Conservation (phyloP, 2,113 vertebrate genomes). For the Neofelis nebulosa region DNA sequence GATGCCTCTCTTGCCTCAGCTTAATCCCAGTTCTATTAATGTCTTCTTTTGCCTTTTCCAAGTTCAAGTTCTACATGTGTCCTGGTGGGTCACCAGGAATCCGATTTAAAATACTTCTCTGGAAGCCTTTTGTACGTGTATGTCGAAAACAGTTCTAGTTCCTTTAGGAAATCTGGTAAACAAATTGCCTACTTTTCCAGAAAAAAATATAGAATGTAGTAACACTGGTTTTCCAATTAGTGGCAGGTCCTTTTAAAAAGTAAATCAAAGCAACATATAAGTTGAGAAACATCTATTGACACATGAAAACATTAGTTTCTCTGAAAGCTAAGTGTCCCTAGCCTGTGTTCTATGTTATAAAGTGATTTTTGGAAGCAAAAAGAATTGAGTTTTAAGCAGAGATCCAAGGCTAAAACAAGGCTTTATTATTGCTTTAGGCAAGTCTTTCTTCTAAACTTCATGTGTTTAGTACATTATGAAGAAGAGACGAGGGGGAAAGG, state of each 20-base stretch:
- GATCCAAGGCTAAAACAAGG: neutral
- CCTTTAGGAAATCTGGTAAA: slow-evolving; percentile 30
- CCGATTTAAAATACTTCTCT: neutral
- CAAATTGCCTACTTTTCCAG: neutral
- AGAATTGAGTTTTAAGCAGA: slow-evolving; percentile 10
- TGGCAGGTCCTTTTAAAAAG: neutral
- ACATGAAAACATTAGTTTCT: neutral
- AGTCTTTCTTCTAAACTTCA: neutral
- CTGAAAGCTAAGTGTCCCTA: neutral
- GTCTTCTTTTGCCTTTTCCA: slow-evolving; percentile 1
- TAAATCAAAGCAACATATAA: neutral
- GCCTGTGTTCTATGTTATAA: neutral
- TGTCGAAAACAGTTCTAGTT: neutral
- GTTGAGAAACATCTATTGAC: neutral
- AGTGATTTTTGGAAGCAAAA: neutral
- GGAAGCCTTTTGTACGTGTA: neutral
- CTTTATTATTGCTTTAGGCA: neutral
- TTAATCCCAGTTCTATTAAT: neutral
- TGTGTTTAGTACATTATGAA: neutral
- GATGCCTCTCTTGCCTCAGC: neutral
- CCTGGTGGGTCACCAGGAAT: neutral
- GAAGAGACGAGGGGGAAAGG: neutral
- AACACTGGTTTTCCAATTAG: neutral
- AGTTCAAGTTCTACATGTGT: neutral
- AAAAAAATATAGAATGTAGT: neutral